phyloP scores from a whole-genome alignment of 2,113 vertebrate species.

The Neodontobutis hainanensis region DNA sequence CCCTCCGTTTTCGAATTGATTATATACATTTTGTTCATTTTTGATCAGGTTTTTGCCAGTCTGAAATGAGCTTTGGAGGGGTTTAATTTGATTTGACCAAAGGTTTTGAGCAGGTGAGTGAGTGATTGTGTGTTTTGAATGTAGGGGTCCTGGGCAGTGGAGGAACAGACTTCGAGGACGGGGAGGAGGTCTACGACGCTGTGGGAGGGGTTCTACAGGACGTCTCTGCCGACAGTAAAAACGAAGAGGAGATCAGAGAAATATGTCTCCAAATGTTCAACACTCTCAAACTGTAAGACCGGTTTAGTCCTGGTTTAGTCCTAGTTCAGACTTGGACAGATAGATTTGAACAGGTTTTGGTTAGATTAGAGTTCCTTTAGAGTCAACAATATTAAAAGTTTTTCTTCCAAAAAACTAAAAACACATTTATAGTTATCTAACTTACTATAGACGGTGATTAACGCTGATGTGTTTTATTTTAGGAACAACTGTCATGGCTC shows the following conservation, averaged over 20 bases:
- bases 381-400: no score
- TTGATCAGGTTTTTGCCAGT: no score
- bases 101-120: no score
- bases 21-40: no score
- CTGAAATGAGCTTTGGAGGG: no score
- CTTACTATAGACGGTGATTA: no score
- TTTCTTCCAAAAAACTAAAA: no score
- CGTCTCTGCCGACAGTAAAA: constrained; percentile 88
- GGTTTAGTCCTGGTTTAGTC: neutral
- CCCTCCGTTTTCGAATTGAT: no score
- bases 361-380: neutral
- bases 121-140: neutral
- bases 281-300: constrained; percentile 88
- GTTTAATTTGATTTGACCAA: no score
- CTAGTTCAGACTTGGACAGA: neutral
- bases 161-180: constrained; percentile 91
- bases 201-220: constrained; percentile 92
- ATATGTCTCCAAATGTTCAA: constrained; percentile 96
- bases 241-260: constrained; percentile 88
- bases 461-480: neutral
- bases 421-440: no score
- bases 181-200: constrained; percentile 92
- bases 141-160: constrained; percentile 88
- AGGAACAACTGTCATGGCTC: constrained; percentile 67
- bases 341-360: neutral